These are phyloP conservation scores for Pammene aurita DNA, from an alignment of 2,888 invertebrate species.

Conservation along the genomic window DNA sequence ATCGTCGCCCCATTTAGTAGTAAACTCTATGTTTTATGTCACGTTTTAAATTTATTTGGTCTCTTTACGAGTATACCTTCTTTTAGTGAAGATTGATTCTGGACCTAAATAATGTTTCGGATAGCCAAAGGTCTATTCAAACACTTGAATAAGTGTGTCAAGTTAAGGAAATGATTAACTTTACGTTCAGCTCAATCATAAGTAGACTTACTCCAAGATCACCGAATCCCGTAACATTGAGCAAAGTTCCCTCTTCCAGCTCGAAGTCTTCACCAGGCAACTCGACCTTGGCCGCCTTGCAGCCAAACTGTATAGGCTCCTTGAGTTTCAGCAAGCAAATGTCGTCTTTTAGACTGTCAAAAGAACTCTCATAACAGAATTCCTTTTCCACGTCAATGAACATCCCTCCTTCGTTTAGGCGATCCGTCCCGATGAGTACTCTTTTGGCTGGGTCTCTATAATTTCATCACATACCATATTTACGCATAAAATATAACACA, in stretches of 20 bases:
- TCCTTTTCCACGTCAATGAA: conserved; percentile 1
- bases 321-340: conserved; percentile 25
- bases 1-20: too few relatives aligned
- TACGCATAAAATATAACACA: too few relatives aligned
- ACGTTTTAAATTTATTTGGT: too few relatives aligned
- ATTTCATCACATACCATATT: too few relatives aligned
- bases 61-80: too few relatives aligned
- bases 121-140: too few relatives aligned
- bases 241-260: conserved; percentile 18
- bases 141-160: too few relatives aligned
- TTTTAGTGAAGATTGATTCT: too few relatives aligned
- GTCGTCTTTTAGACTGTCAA: neutral
- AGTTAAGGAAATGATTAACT: too few relatives aligned
- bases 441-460: neutral
- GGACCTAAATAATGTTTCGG: too few relatives aligned
- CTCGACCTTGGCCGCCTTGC: conserved; percentile 39
- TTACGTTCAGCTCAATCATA: too few relatives aligned
- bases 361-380: neutral
- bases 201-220: conserved; percentile 35
- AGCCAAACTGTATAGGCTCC: conserved; percentile 36
- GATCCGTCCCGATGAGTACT: neutral
- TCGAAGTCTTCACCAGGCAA: conserved; percentile 32
- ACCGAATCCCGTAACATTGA: conserved; percentile 44
- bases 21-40: too few relatives aligned
- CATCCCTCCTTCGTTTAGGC: neutral